Evolutionary conservation across 2,888 invertebrate genomes (phyloP).

Genomic region (Mesochorus sp.): DNA sequence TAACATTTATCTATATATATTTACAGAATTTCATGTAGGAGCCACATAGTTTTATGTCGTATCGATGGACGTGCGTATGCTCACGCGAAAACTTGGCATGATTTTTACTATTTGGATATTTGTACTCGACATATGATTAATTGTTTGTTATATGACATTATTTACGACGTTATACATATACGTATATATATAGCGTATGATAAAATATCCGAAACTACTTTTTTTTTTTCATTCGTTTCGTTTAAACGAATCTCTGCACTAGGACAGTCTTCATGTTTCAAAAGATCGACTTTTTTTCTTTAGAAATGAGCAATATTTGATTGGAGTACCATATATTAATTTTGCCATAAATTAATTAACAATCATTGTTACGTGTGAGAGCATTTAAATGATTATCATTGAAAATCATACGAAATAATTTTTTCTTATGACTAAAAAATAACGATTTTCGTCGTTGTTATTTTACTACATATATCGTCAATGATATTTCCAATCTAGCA

Average conservation of each 20-base stretch:
- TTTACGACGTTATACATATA: slow-evolving; percentile 18
- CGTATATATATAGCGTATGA: slow-evolving; percentile 69
- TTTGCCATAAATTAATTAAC: neutral
- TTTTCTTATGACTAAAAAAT: no score
- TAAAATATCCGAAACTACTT: slow-evolving; percentile 73
- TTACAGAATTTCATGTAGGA: neutral
- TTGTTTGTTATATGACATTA: slow-evolving; percentile 19
- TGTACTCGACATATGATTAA: slow-evolving; percentile 71
- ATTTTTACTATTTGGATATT: slow-evolving; percentile 71
- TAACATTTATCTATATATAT: slow-evolving; percentile 15
- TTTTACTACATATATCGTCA: no score
- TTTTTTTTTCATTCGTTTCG: slow-evolving; percentile 50
- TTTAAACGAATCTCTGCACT: slow-evolving; percentile 33
- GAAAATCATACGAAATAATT: no score
- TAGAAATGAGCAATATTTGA: neutral
- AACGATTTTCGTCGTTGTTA: no score
- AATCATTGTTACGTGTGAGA: no score
- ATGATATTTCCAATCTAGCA: no score
- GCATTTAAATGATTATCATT: no score
- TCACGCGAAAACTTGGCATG: neutral
- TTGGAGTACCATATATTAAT: neutral
- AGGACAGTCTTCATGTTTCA: slow-evolving; percentile 32
- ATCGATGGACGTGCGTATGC: slow-evolving; percentile 6
- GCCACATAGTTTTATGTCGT: neutral
- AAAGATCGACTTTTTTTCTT: slow-evolving; percentile 23